phyloP scores from a whole-genome alignment of 2,113 vertebrate species.

The Ammospiza nelsoni region DNA sequence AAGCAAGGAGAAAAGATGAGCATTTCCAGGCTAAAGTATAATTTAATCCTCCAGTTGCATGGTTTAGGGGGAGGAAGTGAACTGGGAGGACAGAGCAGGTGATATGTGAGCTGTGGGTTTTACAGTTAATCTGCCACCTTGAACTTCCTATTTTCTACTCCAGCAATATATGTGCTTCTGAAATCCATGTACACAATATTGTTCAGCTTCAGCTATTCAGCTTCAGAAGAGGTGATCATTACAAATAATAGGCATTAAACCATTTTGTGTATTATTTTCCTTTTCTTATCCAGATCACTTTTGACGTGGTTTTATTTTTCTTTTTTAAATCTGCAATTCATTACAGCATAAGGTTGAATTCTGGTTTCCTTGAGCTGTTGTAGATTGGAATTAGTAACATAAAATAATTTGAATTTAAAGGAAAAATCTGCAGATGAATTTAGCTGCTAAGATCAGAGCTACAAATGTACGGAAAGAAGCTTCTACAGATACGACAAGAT shows the following conservation, averaged over 20 bases:
- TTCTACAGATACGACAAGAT: not conserved
- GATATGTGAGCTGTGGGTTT: not conserved
- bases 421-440: not conserved
- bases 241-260: not conserved
- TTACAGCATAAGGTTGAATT: not conserved
- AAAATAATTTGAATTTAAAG: not conserved
- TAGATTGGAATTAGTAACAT: not conserved
- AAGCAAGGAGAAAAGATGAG: not conserved
- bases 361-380: not conserved
- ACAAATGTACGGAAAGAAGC: not conserved
- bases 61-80: not conserved
- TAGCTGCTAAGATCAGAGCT: not conserved
- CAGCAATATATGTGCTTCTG: not conserved
- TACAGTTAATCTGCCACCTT: not conserved
- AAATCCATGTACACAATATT: not conserved
- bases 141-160: not conserved
- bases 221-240: not conserved
- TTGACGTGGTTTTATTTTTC: not conserved
- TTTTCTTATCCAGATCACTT: not conserved
- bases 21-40: not conserved
- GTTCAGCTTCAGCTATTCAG: not conserved
- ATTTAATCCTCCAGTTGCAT: not conserved
- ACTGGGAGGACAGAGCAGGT: not conserved
- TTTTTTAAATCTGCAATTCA: not conserved
- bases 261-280: not conserved